phyloP scores from a whole-genome alignment of 1,140 invertebrate genomes.

The Nymphalis io region DNA sequence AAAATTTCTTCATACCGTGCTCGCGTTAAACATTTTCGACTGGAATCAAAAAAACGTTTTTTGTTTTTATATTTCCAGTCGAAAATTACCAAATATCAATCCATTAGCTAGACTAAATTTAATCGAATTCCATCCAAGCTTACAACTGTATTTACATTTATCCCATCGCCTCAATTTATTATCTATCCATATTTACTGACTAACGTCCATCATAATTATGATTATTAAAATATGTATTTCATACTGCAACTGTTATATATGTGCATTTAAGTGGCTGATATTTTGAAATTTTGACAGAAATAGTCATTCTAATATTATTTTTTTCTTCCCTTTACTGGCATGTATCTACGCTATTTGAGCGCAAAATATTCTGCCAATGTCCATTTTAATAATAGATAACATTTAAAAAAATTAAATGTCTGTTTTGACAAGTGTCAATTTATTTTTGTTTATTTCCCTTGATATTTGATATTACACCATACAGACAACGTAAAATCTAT shows the following conservation, averaged over 20 bases:
- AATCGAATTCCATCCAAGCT: slow-evolving; percentile 55
- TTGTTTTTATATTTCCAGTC: slow-evolving; percentile 7
- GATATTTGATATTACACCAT: too few species aligned
- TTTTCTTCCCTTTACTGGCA: too few species aligned
- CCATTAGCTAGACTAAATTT: slow-evolving; percentile 54
- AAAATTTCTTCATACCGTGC: slow-evolving; percentile 58
- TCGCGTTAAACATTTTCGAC: slow-evolving; percentile 37
- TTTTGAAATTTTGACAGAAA: not conserved
- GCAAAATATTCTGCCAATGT: too few species aligned
- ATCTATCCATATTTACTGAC: slow-evolving; percentile 37
- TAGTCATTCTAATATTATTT: too few species aligned
- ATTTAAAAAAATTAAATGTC: not conserved
- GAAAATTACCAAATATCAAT: slow-evolving; percentile 30
- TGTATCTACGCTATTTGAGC: too few species aligned
- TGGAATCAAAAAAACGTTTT: slow-evolving; percentile 25
- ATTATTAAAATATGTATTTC: slow-evolving; percentile 23
- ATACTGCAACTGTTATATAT: slow-evolving; percentile 28
- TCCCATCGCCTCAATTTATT: slow-evolving; percentile 26
- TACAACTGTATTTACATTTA: slow-evolving; percentile 67
- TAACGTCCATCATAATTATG: slow-evolving; percentile 24
- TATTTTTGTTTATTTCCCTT: not conserved
- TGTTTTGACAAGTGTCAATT: not conserved
- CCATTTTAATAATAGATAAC: not conserved
- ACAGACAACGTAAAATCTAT: not conserved
- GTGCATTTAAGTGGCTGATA: not conserved